A percentile compares a stretch with the other conserved stretches of the same genome.
phyloP scores from a whole-genome alignment of 1,140 invertebrate species.

The Pogonomyrmex californicus region DNA sequence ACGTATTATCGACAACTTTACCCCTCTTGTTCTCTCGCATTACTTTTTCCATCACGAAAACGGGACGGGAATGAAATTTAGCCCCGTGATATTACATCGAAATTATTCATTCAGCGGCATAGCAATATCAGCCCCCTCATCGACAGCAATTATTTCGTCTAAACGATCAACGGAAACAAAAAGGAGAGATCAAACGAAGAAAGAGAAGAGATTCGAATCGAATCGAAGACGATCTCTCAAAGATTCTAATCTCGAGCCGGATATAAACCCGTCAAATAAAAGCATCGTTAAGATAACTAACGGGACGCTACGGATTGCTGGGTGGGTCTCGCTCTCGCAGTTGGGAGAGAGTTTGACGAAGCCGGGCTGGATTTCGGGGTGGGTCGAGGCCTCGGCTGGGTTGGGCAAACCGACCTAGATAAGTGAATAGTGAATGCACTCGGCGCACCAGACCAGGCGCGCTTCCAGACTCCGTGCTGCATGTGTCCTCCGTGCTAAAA shows the following conservation, averaged over 20 bases:
- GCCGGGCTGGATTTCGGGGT: conserved; percentile 65
- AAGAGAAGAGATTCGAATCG: neutral
- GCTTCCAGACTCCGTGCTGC: conserved; percentile 49
- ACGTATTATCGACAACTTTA: neutral
- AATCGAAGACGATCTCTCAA: conserved; percentile 21
- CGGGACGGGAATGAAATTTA: neutral
- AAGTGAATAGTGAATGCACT: conserved; percentile 75
- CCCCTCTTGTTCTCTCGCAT: neutral
- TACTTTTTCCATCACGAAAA: neutral
- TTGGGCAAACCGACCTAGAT: conserved; percentile 78
- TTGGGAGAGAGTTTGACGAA: conserved; percentile 60
- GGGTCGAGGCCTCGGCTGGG: conserved; percentile 70
- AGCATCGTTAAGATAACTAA: conserved; percentile 57
- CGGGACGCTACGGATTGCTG: conserved; percentile 10
- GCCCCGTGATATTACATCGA: conserved; percentile 27
- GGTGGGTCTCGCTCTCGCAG: conserved; percentile 1
- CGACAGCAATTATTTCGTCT: conserved; percentile 16
- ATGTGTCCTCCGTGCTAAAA: conserved; percentile 49
- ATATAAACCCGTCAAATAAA: conserved; percentile 39
- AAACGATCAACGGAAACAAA: conserved; percentile 9
- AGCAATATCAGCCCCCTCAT: conserved; percentile 16
- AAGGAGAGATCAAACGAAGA: neutral
- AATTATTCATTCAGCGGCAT: conserved; percentile 1
- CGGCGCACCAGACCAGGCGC: conserved; percentile 25
- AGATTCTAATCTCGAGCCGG: conserved; percentile 29